phyloP scores from a whole-genome alignment of 2,113 vertebrate species.

The Hippoglossus stenolepis region DNA sequence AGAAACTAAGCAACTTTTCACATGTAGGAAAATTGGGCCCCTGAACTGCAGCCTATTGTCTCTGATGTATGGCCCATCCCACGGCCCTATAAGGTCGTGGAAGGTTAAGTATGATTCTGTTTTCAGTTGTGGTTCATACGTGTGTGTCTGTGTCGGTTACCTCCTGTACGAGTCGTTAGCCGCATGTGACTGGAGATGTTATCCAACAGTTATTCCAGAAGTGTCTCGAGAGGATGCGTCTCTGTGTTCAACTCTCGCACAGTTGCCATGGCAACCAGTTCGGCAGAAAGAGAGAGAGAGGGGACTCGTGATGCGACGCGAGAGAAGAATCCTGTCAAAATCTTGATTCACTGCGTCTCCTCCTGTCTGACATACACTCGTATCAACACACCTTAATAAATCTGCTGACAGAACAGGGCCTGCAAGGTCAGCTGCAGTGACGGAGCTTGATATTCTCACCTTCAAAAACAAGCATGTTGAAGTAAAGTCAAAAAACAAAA shows the following conservation, averaged over 20 bases:
- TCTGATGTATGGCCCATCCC: no score
- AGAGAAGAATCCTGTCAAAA: slow-evolving; percentile 16
- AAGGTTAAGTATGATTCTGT: no score
- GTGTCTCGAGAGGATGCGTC: slow-evolving; percentile 44
- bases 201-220: slow-evolving; percentile 48
- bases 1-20: no score
- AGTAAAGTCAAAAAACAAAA: no score
- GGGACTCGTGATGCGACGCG: slow-evolving; percentile 35
- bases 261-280: slow-evolving; percentile 69
- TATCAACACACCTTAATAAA: slow-evolving; percentile 5
- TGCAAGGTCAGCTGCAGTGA: background rate
- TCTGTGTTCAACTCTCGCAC: slow-evolving; percentile 44
- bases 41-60: background rate
- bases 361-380: slow-evolving; percentile 6
- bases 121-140: background rate
- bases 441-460: background rate
- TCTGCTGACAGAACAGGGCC: background rate
- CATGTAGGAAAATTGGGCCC: no score
- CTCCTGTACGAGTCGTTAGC: slow-evolving; percentile 12
- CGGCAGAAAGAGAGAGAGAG: slow-evolving; percentile 4
- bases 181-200: slow-evolving; percentile 54
- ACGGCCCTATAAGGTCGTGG: no score
- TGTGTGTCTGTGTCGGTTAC: background rate
- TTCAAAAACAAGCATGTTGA: background rate
- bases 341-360: slow-evolving; percentile 10